These are phyloP conservation scores for Montipora capitata DNA, from an alignment of 92 coral and sea anemone genomes.

Conservation along the genomic window DNA sequence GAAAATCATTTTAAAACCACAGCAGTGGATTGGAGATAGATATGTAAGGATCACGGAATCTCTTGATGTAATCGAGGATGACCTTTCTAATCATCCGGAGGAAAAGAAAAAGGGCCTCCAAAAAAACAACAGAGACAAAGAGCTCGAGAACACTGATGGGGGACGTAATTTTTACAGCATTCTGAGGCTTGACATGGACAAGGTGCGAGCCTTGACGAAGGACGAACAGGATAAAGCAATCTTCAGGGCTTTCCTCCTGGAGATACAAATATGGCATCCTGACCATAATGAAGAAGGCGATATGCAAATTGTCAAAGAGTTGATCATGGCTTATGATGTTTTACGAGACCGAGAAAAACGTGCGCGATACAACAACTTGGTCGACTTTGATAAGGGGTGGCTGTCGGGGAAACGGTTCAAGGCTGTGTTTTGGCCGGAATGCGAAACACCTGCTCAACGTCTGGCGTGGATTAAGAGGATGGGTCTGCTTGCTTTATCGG, in stretches of 20 bases:
- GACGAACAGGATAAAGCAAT: conserved; percentile 38
- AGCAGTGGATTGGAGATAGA: background rate
- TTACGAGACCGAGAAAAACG: conserved; percentile 48
- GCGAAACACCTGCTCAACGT: conserved; percentile 56
- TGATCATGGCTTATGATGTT: conserved; percentile 52
- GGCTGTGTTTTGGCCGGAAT: conserved; percentile 73
- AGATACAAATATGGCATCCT: background rate
- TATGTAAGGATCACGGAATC: background rate
- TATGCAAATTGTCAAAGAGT: background rate
- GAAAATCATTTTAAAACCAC: background rate
- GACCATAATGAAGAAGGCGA: background rate
- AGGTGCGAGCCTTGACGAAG: conserved; percentile 41
- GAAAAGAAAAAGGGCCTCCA: background rate
- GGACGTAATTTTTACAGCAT: conserved; percentile 57
- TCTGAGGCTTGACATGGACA: conserved; percentile 56
- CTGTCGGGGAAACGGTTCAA: conserved; percentile 9
- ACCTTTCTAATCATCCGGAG: background rate
- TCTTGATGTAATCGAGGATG: background rate
- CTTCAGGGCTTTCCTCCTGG: background rate
- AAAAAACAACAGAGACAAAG: conserved; percentile 38
- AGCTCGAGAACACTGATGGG: background rate
- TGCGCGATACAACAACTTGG: conserved; percentile 54
- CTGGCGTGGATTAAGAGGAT: conserved; percentile 21
- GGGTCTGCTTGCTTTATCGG: conserved; percentile 7
- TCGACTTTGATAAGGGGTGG: conserved; percentile 75